These are phyloP conservation scores for Malurus elegans DNA, from an alignment of 2,113 vertebrate species.

Conservation along the genomic window DNA sequence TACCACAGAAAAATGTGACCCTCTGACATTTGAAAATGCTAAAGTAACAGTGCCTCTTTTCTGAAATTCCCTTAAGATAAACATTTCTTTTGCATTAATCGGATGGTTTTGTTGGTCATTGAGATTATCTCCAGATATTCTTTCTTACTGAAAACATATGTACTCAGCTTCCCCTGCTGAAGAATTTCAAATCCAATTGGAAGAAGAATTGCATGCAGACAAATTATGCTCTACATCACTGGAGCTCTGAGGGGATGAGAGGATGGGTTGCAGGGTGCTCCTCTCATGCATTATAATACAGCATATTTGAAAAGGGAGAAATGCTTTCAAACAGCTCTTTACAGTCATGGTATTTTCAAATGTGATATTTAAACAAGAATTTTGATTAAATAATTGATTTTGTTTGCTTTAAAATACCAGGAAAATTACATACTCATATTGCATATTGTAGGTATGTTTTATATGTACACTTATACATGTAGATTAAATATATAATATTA, in stretches of 20 bases:
- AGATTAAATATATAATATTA: neutral
- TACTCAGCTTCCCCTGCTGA: neutral
- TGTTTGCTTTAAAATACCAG: neutral
- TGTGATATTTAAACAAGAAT: neutral
- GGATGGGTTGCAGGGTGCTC: accelerated
- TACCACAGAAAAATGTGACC: neutral
- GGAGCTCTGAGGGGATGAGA: neutral
- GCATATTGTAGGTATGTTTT: neutral
- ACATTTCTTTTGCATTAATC: neutral
- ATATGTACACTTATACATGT: neutral
- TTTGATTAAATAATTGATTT: neutral
- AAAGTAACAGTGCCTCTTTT: neutral
- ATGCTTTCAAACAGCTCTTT: neutral
- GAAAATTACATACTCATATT: neutral
- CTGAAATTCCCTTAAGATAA: neutral
- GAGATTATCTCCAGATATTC: neutral
- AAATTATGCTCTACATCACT: neutral
- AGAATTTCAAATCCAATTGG: neutral
- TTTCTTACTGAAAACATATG: neutral
- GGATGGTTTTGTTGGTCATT: neutral
- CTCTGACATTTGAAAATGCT: neutral
- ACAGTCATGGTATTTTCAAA: neutral
- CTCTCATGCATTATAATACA: neutral
- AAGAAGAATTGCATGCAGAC: neutral
- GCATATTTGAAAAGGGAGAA: neutral